A percentile compares a stretch with the other conserved stretches of the same genome.
Evolutionary conservation across 2,113 vertebrate genomes (phyloP).

Genomic region (Cettia cetti): DNA sequence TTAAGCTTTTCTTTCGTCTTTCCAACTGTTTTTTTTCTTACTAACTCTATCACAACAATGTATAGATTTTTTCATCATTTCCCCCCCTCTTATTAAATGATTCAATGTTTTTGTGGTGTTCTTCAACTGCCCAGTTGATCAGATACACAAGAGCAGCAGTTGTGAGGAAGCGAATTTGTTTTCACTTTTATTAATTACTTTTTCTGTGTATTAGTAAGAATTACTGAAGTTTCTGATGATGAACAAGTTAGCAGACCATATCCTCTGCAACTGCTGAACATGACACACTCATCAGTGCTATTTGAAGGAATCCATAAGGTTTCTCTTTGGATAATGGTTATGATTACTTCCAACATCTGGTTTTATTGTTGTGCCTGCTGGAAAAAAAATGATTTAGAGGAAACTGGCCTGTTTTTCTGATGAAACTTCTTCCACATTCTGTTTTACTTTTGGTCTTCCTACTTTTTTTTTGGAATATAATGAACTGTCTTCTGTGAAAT

Average conservation of each 20-base stretch:
- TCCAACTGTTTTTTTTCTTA: background rate
- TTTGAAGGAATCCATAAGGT: background rate
- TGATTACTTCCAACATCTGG: background rate
- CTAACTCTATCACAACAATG: background rate
- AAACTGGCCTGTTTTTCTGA: background rate
- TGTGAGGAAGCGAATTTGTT: background rate
- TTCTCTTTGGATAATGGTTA: background rate
- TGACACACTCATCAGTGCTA: background rate
- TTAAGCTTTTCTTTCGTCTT: background rate
- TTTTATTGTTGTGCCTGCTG: background rate
- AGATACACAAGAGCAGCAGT: background rate
- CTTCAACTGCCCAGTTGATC: background rate
- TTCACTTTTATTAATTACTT: background rate
- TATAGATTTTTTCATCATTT: background rate
- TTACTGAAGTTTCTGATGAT: background rate
- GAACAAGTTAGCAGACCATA: background rate
- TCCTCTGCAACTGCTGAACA: background rate
- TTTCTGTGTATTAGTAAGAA: background rate
- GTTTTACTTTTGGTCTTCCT: background rate
- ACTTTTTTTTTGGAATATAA: background rate
- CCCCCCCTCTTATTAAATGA: background rate
- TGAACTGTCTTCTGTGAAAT: background rate
- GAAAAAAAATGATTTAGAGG: background rate
- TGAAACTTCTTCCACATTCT: background rate
- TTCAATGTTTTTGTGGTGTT: background rate